Conservation (phyloP, 2,888 invertebrate species). For the Calliphora vomitoria region DNA sequence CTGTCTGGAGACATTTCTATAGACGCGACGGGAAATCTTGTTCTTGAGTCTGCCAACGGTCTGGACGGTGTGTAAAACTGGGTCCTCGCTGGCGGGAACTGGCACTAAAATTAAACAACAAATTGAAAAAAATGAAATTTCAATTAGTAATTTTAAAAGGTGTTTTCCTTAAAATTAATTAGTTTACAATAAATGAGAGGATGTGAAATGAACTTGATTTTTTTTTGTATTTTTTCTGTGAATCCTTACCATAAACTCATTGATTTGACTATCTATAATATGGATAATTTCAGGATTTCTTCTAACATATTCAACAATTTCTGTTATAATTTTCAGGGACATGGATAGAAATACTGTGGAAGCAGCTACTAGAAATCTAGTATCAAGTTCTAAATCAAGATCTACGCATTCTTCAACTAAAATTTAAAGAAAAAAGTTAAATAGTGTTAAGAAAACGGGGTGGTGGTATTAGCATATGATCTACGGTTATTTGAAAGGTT, state of each 20-base stretch:
- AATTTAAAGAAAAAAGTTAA: constrained; percentile 75
- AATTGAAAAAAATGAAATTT: constrained; percentile 15
- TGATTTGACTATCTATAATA: constrained; percentile 83
- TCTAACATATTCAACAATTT: constrained; percentile 83
- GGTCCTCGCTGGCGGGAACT: constrained; percentile 87
- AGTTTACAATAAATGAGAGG: not conserved
- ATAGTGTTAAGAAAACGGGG: constrained; percentile 17
- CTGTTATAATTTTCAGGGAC: constrained; percentile 83
- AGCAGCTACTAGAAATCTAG: constrained; percentile 83
- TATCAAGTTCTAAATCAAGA: constrained; percentile 81
- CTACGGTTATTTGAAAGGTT: constrained; percentile 16
- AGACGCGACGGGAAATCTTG: constrained; percentile 89
- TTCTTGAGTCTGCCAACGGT: constrained; percentile 90
- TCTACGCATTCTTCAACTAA: constrained; percentile 80
- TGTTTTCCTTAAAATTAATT: not conserved
- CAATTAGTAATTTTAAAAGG: not conserved
- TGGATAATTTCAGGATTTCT: constrained; percentile 83
- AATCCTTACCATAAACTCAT: constrained; percentile 81
- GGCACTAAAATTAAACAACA: constrained; percentile 85
- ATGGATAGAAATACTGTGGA: constrained; percentile 83
- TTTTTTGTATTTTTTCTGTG: no score
- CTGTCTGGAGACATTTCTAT: constrained; percentile 88
- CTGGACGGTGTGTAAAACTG: constrained; percentile 89
- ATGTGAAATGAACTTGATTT: not conserved
- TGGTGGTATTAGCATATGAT: constrained; percentile 25